These are phyloP conservation scores for Cartodere bifasciata DNA, from an alignment of 2,888 invertebrate genomes.

Conservation along the genomic window DNA sequence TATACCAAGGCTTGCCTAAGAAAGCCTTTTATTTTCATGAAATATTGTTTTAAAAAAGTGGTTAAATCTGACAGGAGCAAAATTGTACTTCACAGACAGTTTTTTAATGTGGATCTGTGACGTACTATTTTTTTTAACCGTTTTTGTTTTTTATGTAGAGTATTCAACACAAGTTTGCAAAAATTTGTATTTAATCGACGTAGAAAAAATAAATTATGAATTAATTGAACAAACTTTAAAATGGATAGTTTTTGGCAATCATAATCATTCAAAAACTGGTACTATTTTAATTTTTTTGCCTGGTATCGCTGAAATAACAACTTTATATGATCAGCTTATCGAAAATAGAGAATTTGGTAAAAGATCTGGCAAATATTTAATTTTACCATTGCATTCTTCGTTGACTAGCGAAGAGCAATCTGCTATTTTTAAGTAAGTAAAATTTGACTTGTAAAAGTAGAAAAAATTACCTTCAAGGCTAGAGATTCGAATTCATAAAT, in stretches of 20 bases:
- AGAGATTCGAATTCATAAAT: no score
- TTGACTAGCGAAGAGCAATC: slow-evolving; percentile 76
- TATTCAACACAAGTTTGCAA: slow-evolving; percentile 44
- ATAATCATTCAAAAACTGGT: slow-evolving; percentile 54
- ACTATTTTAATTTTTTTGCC: slow-evolving; percentile 72
- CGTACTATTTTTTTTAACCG: background rate
- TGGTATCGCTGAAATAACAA: slow-evolving; percentile 66
- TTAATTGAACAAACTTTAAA: slow-evolving; percentile 56
- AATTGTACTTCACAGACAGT: no score
- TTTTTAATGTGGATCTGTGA: no score
- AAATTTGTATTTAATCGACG: slow-evolving; percentile 63
- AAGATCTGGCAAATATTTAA: slow-evolving; percentile 48
- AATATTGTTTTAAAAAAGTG: no score
- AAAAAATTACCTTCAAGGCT: no score
- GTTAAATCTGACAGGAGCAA: no score
- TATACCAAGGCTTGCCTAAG: no score
- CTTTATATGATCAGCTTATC: slow-evolving; percentile 52
- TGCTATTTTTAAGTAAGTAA: slow-evolving; percentile 48
- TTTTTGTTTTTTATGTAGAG: slow-evolving; percentile 4
- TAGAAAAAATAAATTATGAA: slow-evolving; percentile 65
- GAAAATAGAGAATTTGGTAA: slow-evolving; percentile 52
- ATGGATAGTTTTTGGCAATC: slow-evolving; percentile 58
- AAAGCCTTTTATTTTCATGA: no score
- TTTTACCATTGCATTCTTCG: slow-evolving; percentile 79
- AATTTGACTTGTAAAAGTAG: no score